Percentiles rank a stretch among this genome's conserved stretches.
phyloP scores from a whole-genome alignment of 2,888 invertebrate genomes.

The Bimastos eiseni region DNA sequence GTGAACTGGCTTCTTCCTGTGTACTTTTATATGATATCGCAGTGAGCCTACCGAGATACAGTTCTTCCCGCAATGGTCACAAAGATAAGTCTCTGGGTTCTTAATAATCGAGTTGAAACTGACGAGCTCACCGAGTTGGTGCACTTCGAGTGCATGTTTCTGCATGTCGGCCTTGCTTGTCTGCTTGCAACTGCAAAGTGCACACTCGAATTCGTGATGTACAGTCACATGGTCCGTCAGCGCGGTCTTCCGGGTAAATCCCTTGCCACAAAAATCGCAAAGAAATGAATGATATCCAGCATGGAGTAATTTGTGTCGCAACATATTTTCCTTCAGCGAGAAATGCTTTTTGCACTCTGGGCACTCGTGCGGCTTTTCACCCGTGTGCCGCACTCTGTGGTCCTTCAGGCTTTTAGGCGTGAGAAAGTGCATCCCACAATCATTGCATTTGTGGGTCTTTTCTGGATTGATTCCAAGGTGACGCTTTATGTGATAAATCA shows the following conservation, averaged over 20 bases:
- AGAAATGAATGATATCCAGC: not conserved
- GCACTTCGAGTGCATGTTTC: not conserved
- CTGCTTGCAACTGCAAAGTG: not conserved
- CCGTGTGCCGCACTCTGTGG: not conserved
- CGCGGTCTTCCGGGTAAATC: not conserved
- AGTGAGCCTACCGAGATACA: not conserved
- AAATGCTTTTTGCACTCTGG: not conserved
- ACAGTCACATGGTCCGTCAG: not conserved
- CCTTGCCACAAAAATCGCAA: conserved; percentile 18
- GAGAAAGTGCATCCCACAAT: not conserved
- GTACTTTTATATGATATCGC: not conserved
- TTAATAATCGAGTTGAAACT: not conserved
- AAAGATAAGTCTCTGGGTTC: not conserved
- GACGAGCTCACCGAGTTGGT: not conserved
- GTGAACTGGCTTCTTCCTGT: not conserved
- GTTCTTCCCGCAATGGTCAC: not conserved
- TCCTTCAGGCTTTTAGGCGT: not conserved
- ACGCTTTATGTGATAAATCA: not conserved
- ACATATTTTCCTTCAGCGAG: not conserved
- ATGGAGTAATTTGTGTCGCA: not conserved
- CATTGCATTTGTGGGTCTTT: not conserved
- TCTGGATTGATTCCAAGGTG: not conserved
- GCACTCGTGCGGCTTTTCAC: not conserved
- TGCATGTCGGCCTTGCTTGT: not conserved
- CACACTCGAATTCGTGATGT: not conserved